Evolutionary conservation across 2,888 invertebrate genomes (phyloP), one percentile per base, ranked within the genome.

Genomic region (Luperina testacea): DNA sequence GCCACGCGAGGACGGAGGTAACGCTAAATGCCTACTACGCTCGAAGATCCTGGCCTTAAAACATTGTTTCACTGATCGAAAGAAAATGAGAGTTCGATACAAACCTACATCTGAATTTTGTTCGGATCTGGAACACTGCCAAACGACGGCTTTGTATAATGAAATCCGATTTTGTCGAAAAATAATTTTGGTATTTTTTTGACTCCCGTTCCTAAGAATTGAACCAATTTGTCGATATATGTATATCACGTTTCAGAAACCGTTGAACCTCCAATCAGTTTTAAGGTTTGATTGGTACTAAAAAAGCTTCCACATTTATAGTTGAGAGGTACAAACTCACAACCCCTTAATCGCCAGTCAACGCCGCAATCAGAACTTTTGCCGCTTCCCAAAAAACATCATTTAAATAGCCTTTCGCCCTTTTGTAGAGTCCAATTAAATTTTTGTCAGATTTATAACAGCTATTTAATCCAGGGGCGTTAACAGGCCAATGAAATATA

Each of bases 401-500:
- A 73, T n/a, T 77, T 72, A 68, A 81, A 81, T 32, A 38, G 42
- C 45, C 32, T 68, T 70, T 74, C 65, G 75, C 73, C 48, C 53
- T 63, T 83, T 75, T 74, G 57, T 72, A 51, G 38, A 53, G n/a
- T 75, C 48, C 73, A 79, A 86, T 82, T 84, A 65, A 51, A 27
- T 80, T 77, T 75, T 80, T 78, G 75, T 78, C 76, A 87, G 85
- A 87, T 81, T 87, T 84, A 80, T 72, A 87, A 78, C 75, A 73
- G 79, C 63, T 72, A 77, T 82, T 89, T 84, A 79, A 89, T 84
- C 69, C 67, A 24, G 38, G 42, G 48, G 67, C 75, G 67, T 78
- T 87, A 81, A 87, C 77, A 80, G 78, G 68, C 82, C 72, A 84
- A 87, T 87, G 80, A 85, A 87, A 89, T 84, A 84, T 87, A 89